phyloP scores from a whole-genome alignment of 2,113 vertebrate species.

The Telmatochromis sp. region DNA sequence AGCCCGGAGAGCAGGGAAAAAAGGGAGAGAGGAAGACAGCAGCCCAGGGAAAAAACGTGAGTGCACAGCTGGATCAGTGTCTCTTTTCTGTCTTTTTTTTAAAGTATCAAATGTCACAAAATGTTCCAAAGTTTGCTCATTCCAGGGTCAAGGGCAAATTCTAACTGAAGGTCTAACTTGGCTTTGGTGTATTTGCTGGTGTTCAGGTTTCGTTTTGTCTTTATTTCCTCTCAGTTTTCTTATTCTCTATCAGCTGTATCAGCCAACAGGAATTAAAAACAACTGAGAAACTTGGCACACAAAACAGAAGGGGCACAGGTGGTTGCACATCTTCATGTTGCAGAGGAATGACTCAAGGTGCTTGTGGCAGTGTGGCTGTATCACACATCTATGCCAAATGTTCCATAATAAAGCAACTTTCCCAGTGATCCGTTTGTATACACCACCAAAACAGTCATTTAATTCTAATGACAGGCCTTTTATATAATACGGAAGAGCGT shows the following conservation, averaged over 20 bases:
- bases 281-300: not conserved
- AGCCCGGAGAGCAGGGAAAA: constrained; percentile 30
- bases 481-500: not conserved
- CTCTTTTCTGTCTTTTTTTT: not conserved
- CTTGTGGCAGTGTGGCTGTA: not conserved
- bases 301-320: constrained; percentile 21
- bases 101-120: not conserved
- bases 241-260: not conserved
- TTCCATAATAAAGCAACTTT: not conserved
- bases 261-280: not conserved
- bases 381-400: not conserved
- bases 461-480: not conserved
- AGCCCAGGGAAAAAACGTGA: constrained; percentile 56
- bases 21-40: constrained; percentile 6
- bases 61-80: constrained; percentile 36
- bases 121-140: constrained; percentile 25
- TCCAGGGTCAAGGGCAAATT: constrained; percentile 59
- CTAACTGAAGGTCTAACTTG: constrained; percentile 24
- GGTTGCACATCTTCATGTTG: constrained; percentile 7
- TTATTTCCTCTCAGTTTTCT: not conserved
- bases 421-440: not conserved
- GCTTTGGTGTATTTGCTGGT: not conserved
- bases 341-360: constrained; percentile 13
- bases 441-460: not conserved
- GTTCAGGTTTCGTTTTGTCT: not conserved